Evolutionary conservation across 1,140 invertebrate species (phyloP).

Genomic region (Scylla paramamosain): DNA sequence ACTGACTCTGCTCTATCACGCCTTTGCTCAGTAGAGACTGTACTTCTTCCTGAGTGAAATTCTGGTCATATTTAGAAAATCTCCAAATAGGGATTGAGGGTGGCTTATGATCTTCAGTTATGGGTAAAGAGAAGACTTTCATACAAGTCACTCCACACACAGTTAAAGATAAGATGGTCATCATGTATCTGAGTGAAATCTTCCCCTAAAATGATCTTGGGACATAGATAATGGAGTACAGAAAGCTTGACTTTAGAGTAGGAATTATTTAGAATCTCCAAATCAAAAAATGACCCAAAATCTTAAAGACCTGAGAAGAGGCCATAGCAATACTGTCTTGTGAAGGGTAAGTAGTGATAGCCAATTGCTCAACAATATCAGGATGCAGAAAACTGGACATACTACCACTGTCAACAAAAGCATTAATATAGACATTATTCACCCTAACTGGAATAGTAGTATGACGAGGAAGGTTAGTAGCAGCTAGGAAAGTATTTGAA

Average conservation of each 20-base stretch:
- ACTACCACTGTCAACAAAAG: slow-evolving; percentile 32
- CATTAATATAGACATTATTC: not conserved
- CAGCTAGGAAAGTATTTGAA: not conserved
- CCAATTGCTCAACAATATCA: not conserved
- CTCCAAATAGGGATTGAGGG: not conserved
- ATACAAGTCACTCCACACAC: slow-evolving; percentile 30
- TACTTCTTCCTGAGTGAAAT: slow-evolving; percentile 3
- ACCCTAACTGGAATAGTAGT: slow-evolving; percentile 7
- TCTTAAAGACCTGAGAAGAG: not conserved
- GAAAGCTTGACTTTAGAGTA: slow-evolving; percentile 36
- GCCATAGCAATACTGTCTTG: slow-evolving; percentile 22
- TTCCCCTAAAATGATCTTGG: slow-evolving; percentile 16
- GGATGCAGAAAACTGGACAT: slow-evolving; percentile 17
- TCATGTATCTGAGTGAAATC: slow-evolving; percentile 23
- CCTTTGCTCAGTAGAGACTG: not conserved
- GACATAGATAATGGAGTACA: slow-evolving; percentile 33
- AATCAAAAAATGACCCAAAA: not conserved
- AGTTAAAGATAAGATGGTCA: not conserved
- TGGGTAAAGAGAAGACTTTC: not conserved
- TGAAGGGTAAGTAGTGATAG: not conserved
- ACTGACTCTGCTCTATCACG: slow-evolving; percentile 4
- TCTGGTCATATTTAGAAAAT: not conserved
- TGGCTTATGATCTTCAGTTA: slow-evolving; percentile 29
- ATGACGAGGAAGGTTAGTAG: not conserved
- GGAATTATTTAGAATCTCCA: not conserved